phyloP scores from a whole-genome alignment of 2,113 vertebrate species.

The Periophthalmodon schlosseri region DNA sequence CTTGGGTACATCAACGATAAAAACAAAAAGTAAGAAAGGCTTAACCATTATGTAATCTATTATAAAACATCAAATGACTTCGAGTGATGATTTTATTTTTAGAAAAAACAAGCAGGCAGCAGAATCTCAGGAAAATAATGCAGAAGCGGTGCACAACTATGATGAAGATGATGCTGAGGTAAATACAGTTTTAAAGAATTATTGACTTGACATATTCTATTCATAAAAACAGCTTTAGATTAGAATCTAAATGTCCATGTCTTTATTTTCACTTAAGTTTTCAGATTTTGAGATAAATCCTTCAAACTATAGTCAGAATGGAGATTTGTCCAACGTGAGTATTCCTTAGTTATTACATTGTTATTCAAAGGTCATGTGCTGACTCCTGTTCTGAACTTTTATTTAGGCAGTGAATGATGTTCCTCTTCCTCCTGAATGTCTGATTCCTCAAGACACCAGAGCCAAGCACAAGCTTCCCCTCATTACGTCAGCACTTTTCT shows the following conservation, averaged over 20 bases:
- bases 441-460: slow-evolving; percentile 79
- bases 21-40: slow-evolving; percentile 81
- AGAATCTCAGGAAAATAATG: slow-evolving; percentile 37
- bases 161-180: slow-evolving; percentile 69
- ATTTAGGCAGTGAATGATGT: slow-evolving; percentile 70
- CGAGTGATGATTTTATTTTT: background rate
- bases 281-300: slow-evolving; percentile 71
- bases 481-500: slow-evolving; percentile 76
- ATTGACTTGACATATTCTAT: background rate
- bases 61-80: background rate
- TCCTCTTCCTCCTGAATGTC: slow-evolving; percentile 82
- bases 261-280: slow-evolving; percentile 69
- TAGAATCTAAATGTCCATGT: background rate
- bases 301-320: slow-evolving; percentile 45
- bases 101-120: slow-evolving; percentile 73
- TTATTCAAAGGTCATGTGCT: background rate
- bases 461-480: slow-evolving; percentile 85
- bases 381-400: background rate
- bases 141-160: background rate
- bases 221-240: background rate
- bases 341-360: slow-evolving; percentile 6
- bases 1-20: slow-evolving; percentile 89
- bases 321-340: slow-evolving; percentile 26
- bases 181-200: slow-evolving; percentile 4
- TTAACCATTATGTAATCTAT: background rate